phyloP scores from a whole-genome alignment of 2,113 vertebrate genomes.

The Serilophus lunatus region DNA sequence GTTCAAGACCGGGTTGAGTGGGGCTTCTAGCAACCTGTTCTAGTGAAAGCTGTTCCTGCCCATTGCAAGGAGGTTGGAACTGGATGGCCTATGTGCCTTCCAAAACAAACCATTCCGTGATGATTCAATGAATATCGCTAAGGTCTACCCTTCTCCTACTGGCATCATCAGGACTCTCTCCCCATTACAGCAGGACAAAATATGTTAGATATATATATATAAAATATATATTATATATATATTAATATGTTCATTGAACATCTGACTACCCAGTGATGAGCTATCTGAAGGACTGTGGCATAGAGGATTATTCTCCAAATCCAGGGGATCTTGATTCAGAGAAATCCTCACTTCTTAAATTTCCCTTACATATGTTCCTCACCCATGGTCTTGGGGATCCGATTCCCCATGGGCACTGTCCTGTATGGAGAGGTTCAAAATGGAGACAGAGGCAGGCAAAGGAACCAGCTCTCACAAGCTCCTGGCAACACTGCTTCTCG shows the following conservation, averaged over 20 bases:
- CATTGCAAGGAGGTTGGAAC: not conserved
- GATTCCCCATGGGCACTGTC: not conserved
- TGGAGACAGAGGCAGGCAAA: not conserved
- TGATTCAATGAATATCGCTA: not conserved
- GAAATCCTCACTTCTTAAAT: not conserved
- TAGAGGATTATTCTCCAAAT: not conserved
- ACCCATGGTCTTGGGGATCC: not conserved
- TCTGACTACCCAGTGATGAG: not conserved
- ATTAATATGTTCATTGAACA: rapidly evolving
- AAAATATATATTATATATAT: no score
- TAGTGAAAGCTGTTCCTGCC: not conserved
- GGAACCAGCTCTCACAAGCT: not conserved
- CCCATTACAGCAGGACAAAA: rapidly evolving
- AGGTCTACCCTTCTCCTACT: not conserved
- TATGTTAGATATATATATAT: no score
- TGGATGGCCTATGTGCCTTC: not conserved
- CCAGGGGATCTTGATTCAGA: not conserved
- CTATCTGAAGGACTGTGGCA: not conserved
- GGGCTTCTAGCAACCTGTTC: not conserved
- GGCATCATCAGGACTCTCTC: not conserved
- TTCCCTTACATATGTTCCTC: not conserved
- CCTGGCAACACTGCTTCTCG: not conserved
- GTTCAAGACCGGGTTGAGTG: not conserved
- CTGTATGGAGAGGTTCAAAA: not conserved
- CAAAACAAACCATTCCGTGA: not conserved